Conservation (phyloP, 2,797 vertebrate genomes). For the Phoeniculus purpureus region DNA sequence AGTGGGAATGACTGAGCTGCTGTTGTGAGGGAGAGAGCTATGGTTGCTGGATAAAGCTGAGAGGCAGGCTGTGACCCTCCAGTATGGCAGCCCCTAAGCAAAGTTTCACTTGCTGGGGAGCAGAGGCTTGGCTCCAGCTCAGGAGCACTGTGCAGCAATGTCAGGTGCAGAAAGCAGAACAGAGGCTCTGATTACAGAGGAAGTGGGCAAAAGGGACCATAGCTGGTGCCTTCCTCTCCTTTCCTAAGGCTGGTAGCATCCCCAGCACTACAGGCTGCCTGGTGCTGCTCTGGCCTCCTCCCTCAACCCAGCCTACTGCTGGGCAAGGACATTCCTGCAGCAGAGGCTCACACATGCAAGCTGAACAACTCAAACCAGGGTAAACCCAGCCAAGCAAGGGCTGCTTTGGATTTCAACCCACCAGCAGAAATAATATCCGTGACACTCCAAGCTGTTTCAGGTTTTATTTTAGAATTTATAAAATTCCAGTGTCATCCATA, state of each 20-base stretch:
- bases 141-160: rapidly evolving
- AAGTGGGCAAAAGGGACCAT: not conserved
- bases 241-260: rapidly evolving
- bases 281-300: rapidly evolving
- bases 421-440: conserved; percentile 18
- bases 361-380: not conserved
- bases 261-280: rapidly evolving
- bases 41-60: rapidly evolving
- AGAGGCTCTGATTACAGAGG: rapidly evolving
- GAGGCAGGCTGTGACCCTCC: rapidly evolving
- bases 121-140: not conserved
- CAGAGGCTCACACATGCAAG: rapidly evolving
- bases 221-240: not conserved
- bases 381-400: not conserved
- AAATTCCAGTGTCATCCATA: conserved; percentile 96
- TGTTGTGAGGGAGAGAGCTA: not conserved
- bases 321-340: rapidly evolving
- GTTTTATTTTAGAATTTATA: conserved; percentile 85
- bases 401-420: not conserved
- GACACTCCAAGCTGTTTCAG: conserved; percentile 65
- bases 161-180: rapidly evolving
- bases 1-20: not conserved
- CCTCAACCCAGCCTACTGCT: rapidly evolving
- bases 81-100: rapidly evolving
- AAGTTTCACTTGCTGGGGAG: rapidly evolving